These are phyloP conservation scores for Drepana arcuata DNA, from an alignment of 1,140 invertebrate genomes.

Conservation along the genomic window DNA sequence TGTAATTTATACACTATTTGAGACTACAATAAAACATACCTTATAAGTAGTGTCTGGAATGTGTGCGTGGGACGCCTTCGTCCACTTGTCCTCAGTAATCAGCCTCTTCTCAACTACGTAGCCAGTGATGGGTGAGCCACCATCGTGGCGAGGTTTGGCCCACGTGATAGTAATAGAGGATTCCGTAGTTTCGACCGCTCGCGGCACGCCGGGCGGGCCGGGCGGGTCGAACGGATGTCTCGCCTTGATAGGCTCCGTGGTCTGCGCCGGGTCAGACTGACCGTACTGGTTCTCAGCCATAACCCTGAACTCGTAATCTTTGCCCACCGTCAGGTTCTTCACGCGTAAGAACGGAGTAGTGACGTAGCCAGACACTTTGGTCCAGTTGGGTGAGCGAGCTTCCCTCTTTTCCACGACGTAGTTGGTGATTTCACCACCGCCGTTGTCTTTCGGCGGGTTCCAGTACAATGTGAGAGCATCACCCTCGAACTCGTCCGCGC, in stretches of 20 bases:
- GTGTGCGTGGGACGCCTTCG: conserved; percentile 86
- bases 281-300: conserved; percentile 98
- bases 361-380: conserved; percentile 93
- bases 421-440: conserved; percentile 95
- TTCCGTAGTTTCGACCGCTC: conserved; percentile 89
- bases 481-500: conserved; percentile 94
- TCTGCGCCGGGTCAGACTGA: conserved; percentile 91
- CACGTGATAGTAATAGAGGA: conserved; percentile 95
- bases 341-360: conserved; percentile 90
- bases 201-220: conserved; percentile 89
- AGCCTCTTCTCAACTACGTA: conserved; percentile 95
- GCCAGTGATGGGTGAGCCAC: conserved; percentile 91
- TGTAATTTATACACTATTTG: no score
- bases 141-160: conserved; percentile 94
- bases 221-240: conserved; percentile 97
- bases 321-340: conserved; percentile 91
- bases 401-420: conserved; percentile 97
- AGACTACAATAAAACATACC: no score
- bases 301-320: conserved; percentile 97
- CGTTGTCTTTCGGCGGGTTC: conserved; percentile 96
- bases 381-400: conserved; percentile 85
- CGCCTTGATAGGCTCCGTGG: conserved; percentile 90
- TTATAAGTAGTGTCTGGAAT: conserved; percentile 86
- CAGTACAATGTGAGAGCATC: conserved; percentile 96
- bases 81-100: conserved; percentile 92